Conservation (phyloP, 2,888 invertebrate genomes). For the Fissipunctia ypsillon region DNA sequence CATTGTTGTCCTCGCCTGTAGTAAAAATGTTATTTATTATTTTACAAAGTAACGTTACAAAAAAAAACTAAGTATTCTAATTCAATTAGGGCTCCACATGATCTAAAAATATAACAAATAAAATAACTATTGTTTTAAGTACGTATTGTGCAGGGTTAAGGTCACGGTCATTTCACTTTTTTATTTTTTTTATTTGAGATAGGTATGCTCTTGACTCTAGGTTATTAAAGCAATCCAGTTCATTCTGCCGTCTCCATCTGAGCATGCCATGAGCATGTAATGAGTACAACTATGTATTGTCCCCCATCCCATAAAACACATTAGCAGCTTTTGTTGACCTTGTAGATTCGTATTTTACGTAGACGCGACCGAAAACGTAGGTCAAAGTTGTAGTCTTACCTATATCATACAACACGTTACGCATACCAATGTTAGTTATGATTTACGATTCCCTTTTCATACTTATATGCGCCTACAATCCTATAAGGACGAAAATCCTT, state of each 20-base stretch:
- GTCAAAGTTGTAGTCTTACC: constrained; percentile 34
- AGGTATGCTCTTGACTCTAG: no score
- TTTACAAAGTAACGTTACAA: background rate
- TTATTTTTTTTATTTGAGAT: no score
- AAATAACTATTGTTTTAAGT: background rate
- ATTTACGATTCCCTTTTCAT: constrained; percentile 50
- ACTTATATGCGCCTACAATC: constrained; percentile 12
- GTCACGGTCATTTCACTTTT: background rate
- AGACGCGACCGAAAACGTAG: background rate
- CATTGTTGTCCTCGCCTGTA: background rate
- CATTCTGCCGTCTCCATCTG: background rate
- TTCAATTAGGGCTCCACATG: background rate
- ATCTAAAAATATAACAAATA: background rate
- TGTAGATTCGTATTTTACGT: background rate
- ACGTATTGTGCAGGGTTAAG: background rate
- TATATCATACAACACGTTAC: constrained; percentile 31
- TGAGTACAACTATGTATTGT: background rate
- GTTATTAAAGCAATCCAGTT: background rate
- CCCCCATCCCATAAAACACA: background rate
- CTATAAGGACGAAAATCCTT: constrained; percentile 24
- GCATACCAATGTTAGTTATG: constrained; percentile 41
- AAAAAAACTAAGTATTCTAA: background rate
- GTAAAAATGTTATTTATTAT: constrained; percentile 3
- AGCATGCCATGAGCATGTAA: background rate
- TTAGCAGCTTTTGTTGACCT: background rate